Evolutionary conservation across 2,113 vertebrate genomes (phyloP), one percentile per base, ranked within the genome.

Genomic region (Urocynchramus pylzowi): DNA sequence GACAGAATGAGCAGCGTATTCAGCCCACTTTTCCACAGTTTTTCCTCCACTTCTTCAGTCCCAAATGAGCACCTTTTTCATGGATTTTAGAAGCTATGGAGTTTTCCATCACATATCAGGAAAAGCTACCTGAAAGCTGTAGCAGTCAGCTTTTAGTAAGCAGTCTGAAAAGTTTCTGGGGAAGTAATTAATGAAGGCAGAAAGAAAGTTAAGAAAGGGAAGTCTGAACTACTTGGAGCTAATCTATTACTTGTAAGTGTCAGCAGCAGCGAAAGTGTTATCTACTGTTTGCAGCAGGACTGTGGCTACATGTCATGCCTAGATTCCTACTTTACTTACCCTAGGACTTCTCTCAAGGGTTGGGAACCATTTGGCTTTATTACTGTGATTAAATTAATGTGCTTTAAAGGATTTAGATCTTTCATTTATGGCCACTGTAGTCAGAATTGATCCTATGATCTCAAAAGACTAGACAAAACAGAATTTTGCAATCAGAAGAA

Each of bases 281-380:
- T 89, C 91, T 73, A n/a, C 53, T 76, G 22, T 60, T 94, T 90
- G 71, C 91, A 94, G 80, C 54, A 95, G 83, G 44, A 59, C 59
- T 69, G 41, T 83, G 67, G 50, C 80, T 77, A 77, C 12, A 50
- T 60, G 41, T 69, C 31, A 65, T 84, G 63, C 49, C 63, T 76
- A 26, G 28, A 77, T 90, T 92, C 63, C 68, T 76, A 37, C 67
- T 83, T 91, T 65, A 49, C 28, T 53, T 76, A 76, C n/a, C n/a
- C n/a, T 88, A 45, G 17, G 22, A 89, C 6, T 88, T 59, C 28
- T 76, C 65, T 67, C 73, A 80, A 49, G 45, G 41, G 5, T 53
- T 68, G 35, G 33, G 30, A 93, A 52, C 11, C 2, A 3, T 87
- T 50, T 82, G 16, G 52, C 20, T 23, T 85, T 69, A 65, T 80